phyloP scores from a whole-genome alignment of 1,140 invertebrate genomes.

The Hyles euphorbiae region DNA sequence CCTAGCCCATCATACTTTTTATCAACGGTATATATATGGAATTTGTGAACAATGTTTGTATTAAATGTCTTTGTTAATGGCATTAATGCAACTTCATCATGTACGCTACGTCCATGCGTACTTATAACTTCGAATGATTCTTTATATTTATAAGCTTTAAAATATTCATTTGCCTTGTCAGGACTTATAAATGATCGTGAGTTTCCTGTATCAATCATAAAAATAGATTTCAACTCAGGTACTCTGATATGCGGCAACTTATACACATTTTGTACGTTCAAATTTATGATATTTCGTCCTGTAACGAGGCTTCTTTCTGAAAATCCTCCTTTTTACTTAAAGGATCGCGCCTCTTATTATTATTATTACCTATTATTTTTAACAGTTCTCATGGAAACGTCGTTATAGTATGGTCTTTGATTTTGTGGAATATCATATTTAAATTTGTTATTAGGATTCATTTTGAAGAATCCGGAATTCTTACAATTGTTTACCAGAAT shows the following conservation, averaged over 20 bases:
- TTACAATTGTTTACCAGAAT: not conserved
- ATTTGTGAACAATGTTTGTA: constrained; percentile 4
- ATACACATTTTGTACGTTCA: constrained; percentile 6
- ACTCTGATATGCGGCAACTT: constrained; percentile 12
- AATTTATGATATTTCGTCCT: constrained; percentile 2
- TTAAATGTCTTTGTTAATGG: constrained; percentile 6
- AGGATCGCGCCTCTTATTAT: not conserved
- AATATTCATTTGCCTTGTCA: constrained; percentile 7
- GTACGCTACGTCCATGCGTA: constrained; percentile 6
- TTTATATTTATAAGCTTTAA: not conserved
- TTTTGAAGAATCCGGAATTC: not conserved
- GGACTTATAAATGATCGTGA: too few relatives aligned
- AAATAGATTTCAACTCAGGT: constrained; percentile 10
- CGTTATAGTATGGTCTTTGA: not conserved
- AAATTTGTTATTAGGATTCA: not conserved
- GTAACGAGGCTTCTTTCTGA: constrained; percentile 2
- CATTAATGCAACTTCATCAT: constrained; percentile 7
- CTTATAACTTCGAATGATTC: constrained; percentile 14
- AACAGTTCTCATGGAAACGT: constrained; percentile 4
- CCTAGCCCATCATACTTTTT: constrained; percentile 31
- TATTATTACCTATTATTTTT: too few relatives aligned
- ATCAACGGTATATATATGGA: constrained; percentile 23
- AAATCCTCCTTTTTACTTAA: constrained; percentile 10
- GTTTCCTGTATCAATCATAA: too few relatives aligned
- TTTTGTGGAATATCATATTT: constrained; percentile 1